Evolutionary conservation across 2,888 invertebrate species (phyloP).

Genomic region (Malacosoma neustria): DNA sequence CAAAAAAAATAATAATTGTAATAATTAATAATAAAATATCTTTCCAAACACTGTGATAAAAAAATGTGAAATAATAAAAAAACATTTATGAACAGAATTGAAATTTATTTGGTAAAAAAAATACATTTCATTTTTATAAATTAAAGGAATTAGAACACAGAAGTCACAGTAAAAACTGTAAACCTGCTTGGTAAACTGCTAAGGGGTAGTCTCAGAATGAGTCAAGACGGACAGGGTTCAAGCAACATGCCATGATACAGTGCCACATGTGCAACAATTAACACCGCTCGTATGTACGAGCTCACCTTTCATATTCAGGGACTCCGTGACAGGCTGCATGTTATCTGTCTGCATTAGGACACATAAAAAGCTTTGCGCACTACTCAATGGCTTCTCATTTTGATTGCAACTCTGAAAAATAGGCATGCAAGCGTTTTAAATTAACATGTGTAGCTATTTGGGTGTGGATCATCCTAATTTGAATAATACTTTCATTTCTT

Average conservation of each 20-base stretch:
- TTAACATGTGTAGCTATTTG: conserved; percentile 4
- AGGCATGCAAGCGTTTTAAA: conserved; percentile 49
- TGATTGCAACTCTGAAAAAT: conserved; percentile 62
- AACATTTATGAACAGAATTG: too few species aligned
- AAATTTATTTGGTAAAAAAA: too few species aligned
- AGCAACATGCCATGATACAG: conserved; percentile 30
- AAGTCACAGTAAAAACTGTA: too few species aligned
- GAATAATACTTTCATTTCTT: too few species aligned
- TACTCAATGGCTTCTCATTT: conserved; percentile 49
- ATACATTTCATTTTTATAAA: too few species aligned
- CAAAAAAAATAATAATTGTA: too few species aligned
- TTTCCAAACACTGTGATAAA: too few species aligned
- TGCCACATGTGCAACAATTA: conserved; percentile 30
- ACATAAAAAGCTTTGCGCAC: conserved; percentile 61
- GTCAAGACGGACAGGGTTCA: conserved; percentile 25
- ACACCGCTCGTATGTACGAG: conserved; percentile 38
- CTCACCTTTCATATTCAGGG: conserved; percentile 66
- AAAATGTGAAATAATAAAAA: too few species aligned
- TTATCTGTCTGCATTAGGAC: conserved; percentile 54
- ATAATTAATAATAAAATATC: too few species aligned
- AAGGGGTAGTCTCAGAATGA: not conserved
- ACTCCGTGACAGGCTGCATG: conserved; percentile 57
- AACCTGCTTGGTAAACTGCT: too few species aligned
- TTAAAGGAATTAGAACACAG: too few species aligned
- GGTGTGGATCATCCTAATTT: not conserved